Evolutionary conservation across 2,113 vertebrate genomes (phyloP).

Genomic region (Leptocoma aspasia): DNA sequence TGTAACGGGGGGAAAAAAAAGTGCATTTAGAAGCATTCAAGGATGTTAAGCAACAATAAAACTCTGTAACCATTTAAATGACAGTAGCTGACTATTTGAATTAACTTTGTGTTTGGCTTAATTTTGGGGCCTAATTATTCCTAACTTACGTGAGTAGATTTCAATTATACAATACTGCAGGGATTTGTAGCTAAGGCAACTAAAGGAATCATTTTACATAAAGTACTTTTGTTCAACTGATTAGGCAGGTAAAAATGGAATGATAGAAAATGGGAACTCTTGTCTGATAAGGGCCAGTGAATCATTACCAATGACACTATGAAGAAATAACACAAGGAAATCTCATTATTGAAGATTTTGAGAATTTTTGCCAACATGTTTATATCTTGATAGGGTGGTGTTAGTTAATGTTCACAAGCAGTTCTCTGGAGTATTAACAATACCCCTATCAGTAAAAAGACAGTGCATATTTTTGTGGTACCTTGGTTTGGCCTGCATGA

Average conservation of each 20-base stretch:
- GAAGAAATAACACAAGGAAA: not conserved
- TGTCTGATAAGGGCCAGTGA: constrained; percentile 58
- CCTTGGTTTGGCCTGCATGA: not conserved
- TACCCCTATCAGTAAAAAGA: not conserved
- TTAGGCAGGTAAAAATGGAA: constrained; percentile 74
- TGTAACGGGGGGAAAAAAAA: constrained; percentile 63
- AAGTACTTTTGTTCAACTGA: constrained; percentile 79
- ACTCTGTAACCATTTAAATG: constrained; percentile 69
- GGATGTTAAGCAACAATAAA: constrained; percentile 76
- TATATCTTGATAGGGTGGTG: not conserved
- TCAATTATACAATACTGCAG: constrained; percentile 78
- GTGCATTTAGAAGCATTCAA: constrained; percentile 76
- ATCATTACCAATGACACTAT: constrained; percentile 43
- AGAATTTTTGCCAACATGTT: not conserved
- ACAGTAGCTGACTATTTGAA: constrained; percentile 77
- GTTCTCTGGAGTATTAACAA: not conserved
- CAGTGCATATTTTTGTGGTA: not conserved
- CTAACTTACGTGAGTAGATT: constrained; percentile 81
- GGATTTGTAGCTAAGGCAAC: constrained; percentile 83
- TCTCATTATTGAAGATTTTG: not conserved
- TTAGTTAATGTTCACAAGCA: not conserved
- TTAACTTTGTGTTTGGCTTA: constrained; percentile 81
- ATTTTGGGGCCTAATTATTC: constrained; percentile 82
- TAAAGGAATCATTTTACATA: constrained; percentile 79
- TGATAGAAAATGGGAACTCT: constrained; percentile 70